phyloP scores from a whole-genome alignment of 2,888 invertebrate genomes.

The Camptogramma bilineatum region DNA sequence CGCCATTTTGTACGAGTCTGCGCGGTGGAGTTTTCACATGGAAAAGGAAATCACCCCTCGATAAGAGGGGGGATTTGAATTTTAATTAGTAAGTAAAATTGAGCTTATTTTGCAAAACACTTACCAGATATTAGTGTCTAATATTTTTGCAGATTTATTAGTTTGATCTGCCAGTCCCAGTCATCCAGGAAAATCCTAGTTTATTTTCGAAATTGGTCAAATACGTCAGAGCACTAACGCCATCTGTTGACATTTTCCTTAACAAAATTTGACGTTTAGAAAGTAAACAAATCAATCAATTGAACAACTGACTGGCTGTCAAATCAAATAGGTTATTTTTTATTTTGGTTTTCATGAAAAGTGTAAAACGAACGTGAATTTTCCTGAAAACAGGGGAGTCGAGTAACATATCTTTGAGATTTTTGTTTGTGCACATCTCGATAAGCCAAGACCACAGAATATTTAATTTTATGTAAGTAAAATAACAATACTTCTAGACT shows the following conservation, averaged over 20 bases:
- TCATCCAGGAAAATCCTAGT: conserved; percentile 74
- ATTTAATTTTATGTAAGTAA: too few relatives aligned
- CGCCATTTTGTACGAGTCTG: conserved; percentile 90
- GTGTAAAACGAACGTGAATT: not conserved
- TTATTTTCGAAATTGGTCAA: conserved; percentile 83
- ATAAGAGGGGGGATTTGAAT: conserved; percentile 75
- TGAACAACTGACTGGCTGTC: conserved; percentile 47
- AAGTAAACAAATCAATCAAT: conserved; percentile 59
- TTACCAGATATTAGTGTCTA: conserved; percentile 61
- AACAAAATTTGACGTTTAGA: conserved; percentile 67
- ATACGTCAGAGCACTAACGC: conserved; percentile 71
- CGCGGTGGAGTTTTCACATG: conserved; percentile 84
- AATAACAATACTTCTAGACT: too few relatives aligned
- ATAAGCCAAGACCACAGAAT: too few relatives aligned
- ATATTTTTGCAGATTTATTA: conserved; percentile 57
- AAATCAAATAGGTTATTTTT: too few relatives aligned
- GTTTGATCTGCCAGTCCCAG: conserved; percentile 51
- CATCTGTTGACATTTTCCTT: conserved; percentile 66
- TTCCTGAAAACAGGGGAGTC: not conserved
- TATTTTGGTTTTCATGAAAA: conserved; percentile 23
- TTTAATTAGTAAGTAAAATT: conserved; percentile 57
- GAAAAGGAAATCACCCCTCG: conserved; percentile 83
- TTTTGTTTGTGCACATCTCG: not conserved
- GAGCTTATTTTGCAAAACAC: conserved; percentile 53
- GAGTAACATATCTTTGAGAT: not conserved